Evolutionary conservation across 2,888 invertebrate species (phyloP).

Genomic region (Eurytoma californica): DNA sequence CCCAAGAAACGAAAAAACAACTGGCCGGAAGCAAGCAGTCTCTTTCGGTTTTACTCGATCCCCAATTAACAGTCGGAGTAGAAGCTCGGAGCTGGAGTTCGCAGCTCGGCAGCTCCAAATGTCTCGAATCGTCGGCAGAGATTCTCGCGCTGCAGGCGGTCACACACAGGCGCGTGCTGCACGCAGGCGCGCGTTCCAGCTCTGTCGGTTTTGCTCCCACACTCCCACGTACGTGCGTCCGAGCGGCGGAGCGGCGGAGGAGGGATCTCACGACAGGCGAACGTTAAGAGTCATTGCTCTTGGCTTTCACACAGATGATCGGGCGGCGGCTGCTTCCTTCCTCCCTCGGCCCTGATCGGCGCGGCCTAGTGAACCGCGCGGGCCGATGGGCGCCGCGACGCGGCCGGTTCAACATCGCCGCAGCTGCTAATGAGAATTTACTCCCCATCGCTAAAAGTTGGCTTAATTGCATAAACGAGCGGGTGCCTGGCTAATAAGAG

Average conservation of each 20-base stretch:
- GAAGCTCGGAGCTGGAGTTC: too few species aligned
- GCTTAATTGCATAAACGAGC: neutral
- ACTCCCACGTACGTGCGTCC: slow-evolving; percentile 44
- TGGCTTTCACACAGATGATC: slow-evolving; percentile 53
- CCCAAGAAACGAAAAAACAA: too few species aligned
- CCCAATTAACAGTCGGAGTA: slow-evolving; percentile 37
- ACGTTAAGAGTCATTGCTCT: slow-evolving; percentile 56
- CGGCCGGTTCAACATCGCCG: too few species aligned
- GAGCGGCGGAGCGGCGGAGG: slow-evolving; percentile 5
- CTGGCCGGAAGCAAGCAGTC: slow-evolving; percentile 40
- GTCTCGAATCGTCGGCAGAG: slow-evolving; percentile 38
- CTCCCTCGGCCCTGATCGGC: too few species aligned
- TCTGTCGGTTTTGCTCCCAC: slow-evolving; percentile 48
- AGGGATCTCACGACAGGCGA: slow-evolving; percentile 55
- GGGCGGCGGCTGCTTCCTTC: slow-evolving; percentile 3
- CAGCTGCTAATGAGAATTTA: too few species aligned
- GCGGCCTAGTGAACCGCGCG: too few species aligned
- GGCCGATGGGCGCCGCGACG: too few species aligned
- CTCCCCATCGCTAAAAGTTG: too few species aligned
- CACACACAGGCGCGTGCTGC: slow-evolving; percentile 3
- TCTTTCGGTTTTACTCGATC: neutral
- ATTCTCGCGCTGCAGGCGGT: slow-evolving; percentile 49
- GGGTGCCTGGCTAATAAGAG: neutral
- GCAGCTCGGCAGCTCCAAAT: slow-evolving; percentile 31
- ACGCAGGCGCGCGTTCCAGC: slow-evolving; percentile 20